Conservation (phyloP, 2,113 vertebrate species). For the Rhea pennata region DNA sequence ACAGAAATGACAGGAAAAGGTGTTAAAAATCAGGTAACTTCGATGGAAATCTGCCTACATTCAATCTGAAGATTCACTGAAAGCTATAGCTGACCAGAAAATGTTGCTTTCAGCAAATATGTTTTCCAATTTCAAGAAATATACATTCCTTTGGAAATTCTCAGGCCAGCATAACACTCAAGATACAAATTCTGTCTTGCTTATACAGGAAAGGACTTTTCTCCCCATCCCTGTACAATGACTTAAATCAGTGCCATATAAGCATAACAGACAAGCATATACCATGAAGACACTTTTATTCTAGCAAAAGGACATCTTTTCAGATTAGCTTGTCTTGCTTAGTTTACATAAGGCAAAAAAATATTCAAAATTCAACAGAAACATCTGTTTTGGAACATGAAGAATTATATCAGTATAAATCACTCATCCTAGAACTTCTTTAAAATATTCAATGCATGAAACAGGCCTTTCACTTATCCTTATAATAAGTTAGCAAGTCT, state of each 20-base stretch:
- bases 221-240: background rate
- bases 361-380: background rate
- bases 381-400: background rate
- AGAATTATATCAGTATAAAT: background rate
- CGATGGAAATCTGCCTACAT: background rate
- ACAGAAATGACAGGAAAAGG: background rate
- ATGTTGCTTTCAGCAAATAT: background rate
- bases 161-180: background rate
- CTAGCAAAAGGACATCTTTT: background rate
- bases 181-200: background rate
- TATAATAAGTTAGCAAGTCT: background rate
- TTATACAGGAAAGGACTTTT: background rate
- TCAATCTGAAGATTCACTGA: background rate
- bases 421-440: background rate
- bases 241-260: background rate
- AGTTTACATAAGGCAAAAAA: background rate
- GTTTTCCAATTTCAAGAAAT: background rate
- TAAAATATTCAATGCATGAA: background rate
- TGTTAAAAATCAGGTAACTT: background rate
- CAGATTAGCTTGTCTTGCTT: background rate
- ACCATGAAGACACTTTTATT: background rate
- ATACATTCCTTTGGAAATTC: background rate
- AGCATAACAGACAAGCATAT: background rate
- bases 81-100: background rate
- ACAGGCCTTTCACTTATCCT: rapidly evolving